Evolutionary conservation across 2,113 vertebrate genomes (phyloP).

Genomic region (Hemicordylus capensis): DNA sequence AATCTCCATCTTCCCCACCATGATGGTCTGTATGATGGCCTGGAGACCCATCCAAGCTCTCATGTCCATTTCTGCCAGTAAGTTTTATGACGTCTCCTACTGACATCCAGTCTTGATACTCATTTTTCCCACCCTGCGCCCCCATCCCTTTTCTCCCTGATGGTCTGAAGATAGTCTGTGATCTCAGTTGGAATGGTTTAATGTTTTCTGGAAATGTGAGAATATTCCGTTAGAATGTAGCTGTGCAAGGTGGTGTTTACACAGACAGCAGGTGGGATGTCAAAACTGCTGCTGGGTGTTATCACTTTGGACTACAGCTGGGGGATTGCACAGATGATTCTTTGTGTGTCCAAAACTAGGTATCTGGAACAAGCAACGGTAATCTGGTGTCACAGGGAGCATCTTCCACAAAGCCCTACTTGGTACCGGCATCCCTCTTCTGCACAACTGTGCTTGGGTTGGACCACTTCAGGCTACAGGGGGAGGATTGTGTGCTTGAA

Average conservation of each 20-base stretch:
- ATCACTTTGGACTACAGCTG: background rate
- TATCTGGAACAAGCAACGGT: background rate
- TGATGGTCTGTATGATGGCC: constrained; percentile 99
- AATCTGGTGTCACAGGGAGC: background rate
- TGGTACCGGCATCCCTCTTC: background rate
- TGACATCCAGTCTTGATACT: background rate
- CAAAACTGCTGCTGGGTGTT: background rate
- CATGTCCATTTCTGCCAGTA: constrained; percentile 96
- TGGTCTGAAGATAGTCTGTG: background rate
- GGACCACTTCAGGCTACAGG: too few species aligned
- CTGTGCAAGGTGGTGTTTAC: too few species aligned
- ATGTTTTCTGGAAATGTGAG: background rate
- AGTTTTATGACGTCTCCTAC: constrained; percentile 57
- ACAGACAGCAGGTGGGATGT: background rate
- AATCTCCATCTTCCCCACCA: constrained; percentile 98
- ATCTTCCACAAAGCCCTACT: too few species aligned
- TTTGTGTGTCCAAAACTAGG: background rate
- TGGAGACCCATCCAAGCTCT: constrained; percentile 97
- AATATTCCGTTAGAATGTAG: background rate
- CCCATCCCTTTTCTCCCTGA: background rate
- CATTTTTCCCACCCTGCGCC: background rate
- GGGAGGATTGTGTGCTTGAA: too few species aligned
- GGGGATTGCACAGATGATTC: too few species aligned
- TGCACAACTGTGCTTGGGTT: background rate
- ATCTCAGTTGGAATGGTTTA: too few species aligned